A percentile compares a stretch with the other conserved stretches of the same genome.
These are phyloP conservation scores for Peromyscus eremicus DNA, from an alignment of 2,797 vertebrate genomes.

Conservation along the genomic window DNA sequence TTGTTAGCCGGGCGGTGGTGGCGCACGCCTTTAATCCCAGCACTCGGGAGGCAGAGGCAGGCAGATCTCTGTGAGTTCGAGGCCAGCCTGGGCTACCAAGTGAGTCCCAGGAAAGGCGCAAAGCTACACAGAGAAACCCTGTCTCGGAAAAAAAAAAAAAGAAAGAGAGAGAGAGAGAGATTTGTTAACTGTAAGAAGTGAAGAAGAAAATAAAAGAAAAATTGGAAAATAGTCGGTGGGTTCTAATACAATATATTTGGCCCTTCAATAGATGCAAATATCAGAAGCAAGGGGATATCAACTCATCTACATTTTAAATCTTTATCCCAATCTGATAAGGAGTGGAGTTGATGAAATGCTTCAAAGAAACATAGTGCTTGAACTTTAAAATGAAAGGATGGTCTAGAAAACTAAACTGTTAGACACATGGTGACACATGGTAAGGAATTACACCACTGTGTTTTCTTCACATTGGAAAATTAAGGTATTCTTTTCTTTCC, in stretches of 20 bases:
- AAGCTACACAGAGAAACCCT: too few relatives aligned
- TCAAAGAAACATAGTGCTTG: background rate
- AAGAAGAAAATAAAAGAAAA: background rate
- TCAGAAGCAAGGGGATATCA: background rate
- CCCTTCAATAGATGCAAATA: background rate
- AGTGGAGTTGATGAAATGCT: background rate
- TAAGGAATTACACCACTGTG: background rate
- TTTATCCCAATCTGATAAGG: background rate
- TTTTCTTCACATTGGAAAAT: background rate
- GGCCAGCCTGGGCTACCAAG: too few relatives aligned
- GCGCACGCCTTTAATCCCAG: too few relatives aligned
- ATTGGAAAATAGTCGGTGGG: background rate
- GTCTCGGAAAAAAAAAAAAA: too few relatives aligned
- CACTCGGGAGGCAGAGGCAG: too few relatives aligned
- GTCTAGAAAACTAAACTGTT: background rate
- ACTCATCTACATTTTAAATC: background rate
- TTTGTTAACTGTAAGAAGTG: background rate
- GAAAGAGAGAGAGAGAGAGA: too few relatives aligned
- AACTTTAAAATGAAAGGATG: background rate
- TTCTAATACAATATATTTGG: background rate
- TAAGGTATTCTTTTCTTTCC: too few relatives aligned
- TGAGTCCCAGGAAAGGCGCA: too few relatives aligned
- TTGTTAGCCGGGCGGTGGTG: too few relatives aligned
- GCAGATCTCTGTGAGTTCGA: too few relatives aligned
- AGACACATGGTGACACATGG: rapidly evolving